These are phyloP conservation scores for Pungitius pungitius DNA, from an alignment of 2,113 vertebrate genomes.

Conservation along the genomic window DNA sequence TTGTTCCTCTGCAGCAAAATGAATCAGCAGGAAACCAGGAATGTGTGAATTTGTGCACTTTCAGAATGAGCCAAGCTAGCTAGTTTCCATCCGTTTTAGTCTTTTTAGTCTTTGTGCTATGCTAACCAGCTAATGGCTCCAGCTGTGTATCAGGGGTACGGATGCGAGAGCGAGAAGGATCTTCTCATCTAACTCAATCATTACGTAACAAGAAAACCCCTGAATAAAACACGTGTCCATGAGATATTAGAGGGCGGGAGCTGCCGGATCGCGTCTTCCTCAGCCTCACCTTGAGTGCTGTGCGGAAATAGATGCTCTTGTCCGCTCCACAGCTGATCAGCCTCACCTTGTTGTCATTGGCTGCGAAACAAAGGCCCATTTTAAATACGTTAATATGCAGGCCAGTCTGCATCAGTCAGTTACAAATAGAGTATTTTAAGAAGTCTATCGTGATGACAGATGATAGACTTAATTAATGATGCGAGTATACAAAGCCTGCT, in stretches of 20 bases:
- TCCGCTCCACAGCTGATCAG: slow-evolving; percentile 81
- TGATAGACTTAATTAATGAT: not conserved
- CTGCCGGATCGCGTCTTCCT: not conserved
- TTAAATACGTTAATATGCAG: not conserved
- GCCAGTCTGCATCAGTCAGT: not conserved
- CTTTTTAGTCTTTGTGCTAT: slow-evolving; percentile 1
- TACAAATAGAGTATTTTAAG: not conserved
- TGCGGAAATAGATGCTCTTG: slow-evolving; percentile 80
- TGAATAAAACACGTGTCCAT: not conserved
- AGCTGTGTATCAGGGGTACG: not conserved
- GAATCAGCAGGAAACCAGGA: not conserved
- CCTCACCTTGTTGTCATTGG: slow-evolving; percentile 73
- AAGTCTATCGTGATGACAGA: not conserved
- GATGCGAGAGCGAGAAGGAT: not conserved
- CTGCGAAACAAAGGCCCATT: slow-evolving; percentile 53
- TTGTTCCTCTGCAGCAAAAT: not conserved
- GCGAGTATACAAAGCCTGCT: not conserved
- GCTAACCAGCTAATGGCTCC: not conserved
- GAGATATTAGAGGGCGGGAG: too few relatives aligned
- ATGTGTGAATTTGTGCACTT: not conserved
- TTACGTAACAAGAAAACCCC: not conserved
- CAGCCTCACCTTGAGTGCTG: slow-evolving; percentile 73
- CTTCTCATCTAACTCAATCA: not conserved
- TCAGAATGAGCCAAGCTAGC: slow-evolving; percentile 7
- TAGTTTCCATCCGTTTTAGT: not conserved